Conservation (phyloP, 2,113 vertebrate species). For the Oncorhynchus kisutch region DNA sequence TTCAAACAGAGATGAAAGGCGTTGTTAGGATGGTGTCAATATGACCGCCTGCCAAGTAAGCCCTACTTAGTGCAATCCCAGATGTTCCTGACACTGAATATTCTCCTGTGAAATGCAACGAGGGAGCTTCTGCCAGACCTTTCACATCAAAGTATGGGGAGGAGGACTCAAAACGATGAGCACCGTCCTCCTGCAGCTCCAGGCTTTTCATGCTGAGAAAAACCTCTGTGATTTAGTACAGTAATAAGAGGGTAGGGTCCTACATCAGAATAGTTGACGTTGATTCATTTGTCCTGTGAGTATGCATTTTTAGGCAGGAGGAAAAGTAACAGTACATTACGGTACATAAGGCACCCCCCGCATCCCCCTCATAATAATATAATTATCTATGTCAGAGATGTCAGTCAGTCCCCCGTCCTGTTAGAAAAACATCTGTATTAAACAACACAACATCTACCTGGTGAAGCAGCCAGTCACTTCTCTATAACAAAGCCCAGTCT, state of each 20-base stretch:
- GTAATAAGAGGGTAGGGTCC: constrained; percentile 29
- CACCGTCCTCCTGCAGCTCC: neutral
- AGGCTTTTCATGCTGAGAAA: neutral
- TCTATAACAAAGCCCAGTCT: neutral
- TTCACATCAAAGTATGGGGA: constrained; percentile 59
- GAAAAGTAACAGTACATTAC: neutral
- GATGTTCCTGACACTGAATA: constrained; percentile 54
- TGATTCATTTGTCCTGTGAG: constrained; percentile 24
- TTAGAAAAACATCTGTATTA: neutral
- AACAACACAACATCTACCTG: neutral
- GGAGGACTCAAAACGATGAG: constrained; percentile 57
- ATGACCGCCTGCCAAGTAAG: constrained; percentile 60
- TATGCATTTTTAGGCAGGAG: constrained; percentile 1
- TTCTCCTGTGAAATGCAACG: constrained; percentile 25
- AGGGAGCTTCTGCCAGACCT: constrained; percentile 28
- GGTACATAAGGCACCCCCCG: neutral
- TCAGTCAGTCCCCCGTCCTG: neutral
- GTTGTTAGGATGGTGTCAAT: constrained; percentile 52
- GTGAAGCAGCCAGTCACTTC: neutral
- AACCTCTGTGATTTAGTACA: constrained; percentile 11
- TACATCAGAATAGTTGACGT: constrained; percentile 18
- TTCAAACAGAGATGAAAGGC: constrained; percentile 67
- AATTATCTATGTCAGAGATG: neutral
- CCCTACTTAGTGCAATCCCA: constrained; percentile 47
- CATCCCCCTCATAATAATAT: neutral